Percentiles rank a stretch among this genome's conserved stretches.
These are phyloP conservation scores for Tiliacea citrago DNA, from an alignment of 2,888 invertebrate genomes.

Conservation along the genomic window DNA sequence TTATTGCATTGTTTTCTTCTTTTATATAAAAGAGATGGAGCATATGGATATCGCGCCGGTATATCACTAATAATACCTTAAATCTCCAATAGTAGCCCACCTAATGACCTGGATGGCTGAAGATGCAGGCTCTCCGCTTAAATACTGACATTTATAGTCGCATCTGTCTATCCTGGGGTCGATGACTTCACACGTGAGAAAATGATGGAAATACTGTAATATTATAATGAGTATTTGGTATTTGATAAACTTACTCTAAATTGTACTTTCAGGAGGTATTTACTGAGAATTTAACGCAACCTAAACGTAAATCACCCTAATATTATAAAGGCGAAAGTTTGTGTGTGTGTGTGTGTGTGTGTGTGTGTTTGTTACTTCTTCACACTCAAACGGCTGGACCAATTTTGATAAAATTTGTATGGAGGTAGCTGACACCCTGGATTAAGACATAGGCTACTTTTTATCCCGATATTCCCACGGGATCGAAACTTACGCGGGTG, in stretches of 20 bases:
- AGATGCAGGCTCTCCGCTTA: neutral
- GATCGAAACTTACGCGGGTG: too few species aligned
- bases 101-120: conserved; percentile 12
- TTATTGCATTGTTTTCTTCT: neutral
- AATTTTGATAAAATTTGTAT: too few species aligned
- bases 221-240: neutral
- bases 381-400: too few species aligned
- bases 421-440: too few species aligned
- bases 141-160: conserved; percentile 2
- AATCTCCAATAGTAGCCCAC: neutral
- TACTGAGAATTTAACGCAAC: neutral
- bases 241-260: conserved; percentile 1
- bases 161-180: conserved; percentile 1
- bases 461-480: too few species aligned
- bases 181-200: conserved; percentile 7
- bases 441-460: too few species aligned
- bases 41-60: neutral
- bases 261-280: neutral
- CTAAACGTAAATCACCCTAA: conserved; percentile 8
- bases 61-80: neutral
- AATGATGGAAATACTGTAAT: neutral
- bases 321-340: too few species aligned
- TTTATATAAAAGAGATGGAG: neutral
- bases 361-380: too few species aligned
- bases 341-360: too few species aligned